Percentiles rank a stretch among this genome's conserved stretches.
Evolutionary conservation across 2,888 invertebrate species (phyloP).

Genomic region (Caenorhabditis sp.): DNA sequence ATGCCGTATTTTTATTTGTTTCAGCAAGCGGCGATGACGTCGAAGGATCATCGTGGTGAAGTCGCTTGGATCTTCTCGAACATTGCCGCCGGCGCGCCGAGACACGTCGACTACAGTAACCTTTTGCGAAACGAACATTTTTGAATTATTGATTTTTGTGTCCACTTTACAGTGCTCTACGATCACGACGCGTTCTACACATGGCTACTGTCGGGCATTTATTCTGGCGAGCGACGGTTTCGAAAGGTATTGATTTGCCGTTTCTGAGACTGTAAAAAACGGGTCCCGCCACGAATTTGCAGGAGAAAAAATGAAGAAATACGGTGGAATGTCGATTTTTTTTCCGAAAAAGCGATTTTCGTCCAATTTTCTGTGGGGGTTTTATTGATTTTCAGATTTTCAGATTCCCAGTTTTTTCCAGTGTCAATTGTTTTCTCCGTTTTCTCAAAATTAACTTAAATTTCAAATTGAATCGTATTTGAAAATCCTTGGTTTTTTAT

Average conservation of each 20-base stretch:
- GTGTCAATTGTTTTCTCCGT: no score
- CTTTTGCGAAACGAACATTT: slow-evolving; percentile 34
- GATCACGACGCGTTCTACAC: slow-evolving; percentile 36
- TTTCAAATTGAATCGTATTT: no score
- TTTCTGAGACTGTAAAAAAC: neutral
- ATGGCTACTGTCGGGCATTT: slow-evolving; percentile 47
- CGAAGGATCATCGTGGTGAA: slow-evolving; percentile 48
- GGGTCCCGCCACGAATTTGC: no score
- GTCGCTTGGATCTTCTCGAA: slow-evolving; percentile 69
- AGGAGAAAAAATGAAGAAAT: no score
- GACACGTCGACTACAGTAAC: slow-evolving; percentile 57
- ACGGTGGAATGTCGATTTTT: no score
- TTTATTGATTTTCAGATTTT: no score
- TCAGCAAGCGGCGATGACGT: slow-evolving; percentile 33
- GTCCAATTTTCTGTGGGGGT: no score
- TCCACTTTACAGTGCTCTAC: slow-evolving; percentile 48
- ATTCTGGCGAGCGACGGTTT: slow-evolving; percentile 44
- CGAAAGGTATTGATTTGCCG: slow-evolving; percentile 43
- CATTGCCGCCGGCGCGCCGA: slow-evolving; percentile 58
- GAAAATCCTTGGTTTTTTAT: no score
- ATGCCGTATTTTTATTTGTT: neutral
- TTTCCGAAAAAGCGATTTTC: no score
- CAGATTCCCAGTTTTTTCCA: no score
- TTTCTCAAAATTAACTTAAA: no score
- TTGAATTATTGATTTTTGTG: no score